phyloP scores from a whole-genome alignment of 2,113 vertebrate species.

The Sciurus niger region DNA sequence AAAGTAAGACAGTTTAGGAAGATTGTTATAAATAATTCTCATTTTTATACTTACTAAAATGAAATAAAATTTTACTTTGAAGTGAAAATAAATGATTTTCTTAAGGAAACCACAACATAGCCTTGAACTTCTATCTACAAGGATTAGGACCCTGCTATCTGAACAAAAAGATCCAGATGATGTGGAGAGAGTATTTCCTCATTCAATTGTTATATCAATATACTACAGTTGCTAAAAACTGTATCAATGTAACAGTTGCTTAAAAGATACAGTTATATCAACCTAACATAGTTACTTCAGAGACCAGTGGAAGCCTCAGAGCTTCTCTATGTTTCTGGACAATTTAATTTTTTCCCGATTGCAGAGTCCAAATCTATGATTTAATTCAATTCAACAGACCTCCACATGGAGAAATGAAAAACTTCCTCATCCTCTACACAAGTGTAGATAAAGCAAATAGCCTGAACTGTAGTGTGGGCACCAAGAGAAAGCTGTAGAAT shows the following conservation, averaged over 20 bases:
- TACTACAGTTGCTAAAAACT: neutral
- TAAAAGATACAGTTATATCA: no score
- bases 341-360: neutral
- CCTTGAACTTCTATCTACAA: neutral
- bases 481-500: neutral
- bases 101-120: slow-evolving; percentile 29
- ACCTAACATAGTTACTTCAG: neutral
- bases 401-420: neutral
- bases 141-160: neutral
- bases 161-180: slow-evolving; percentile 10
- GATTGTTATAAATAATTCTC: slow-evolving; percentile 51
- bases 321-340: slow-evolving; percentile 12
- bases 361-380: neutral
- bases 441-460: neutral
- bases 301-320: neutral
- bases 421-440: neutral
- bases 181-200: neutral
- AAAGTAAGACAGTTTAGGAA: neutral
- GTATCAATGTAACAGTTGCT: neutral
- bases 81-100: neutral
- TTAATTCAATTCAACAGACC: neutral
- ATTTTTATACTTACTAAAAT: slow-evolving; percentile 62
- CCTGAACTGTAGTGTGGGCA: no score
- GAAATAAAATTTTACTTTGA: slow-evolving; percentile 51
- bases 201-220: neutral